Evolutionary conservation across 1,140 invertebrate genomes (phyloP), one percentile per base, ranked within the genome.

Genomic region (Wasmannia auropunctata): DNA sequence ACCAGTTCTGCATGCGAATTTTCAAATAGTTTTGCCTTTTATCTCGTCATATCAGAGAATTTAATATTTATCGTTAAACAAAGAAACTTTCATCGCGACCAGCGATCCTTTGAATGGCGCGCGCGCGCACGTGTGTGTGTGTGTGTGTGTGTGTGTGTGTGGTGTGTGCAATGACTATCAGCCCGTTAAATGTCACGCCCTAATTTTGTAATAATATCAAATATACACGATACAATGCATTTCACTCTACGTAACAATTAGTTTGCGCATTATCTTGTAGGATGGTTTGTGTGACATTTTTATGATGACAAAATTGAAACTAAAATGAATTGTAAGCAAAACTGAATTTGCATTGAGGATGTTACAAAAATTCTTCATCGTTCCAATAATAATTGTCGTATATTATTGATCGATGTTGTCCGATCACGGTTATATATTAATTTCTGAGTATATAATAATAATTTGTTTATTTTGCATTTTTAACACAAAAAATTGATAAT

Each of bases 21-120:
- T 67, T 46, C n/a, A 31, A 80, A 69, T 40, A 22, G 16, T 1
- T 22, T 69, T 56, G 8, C 16, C 58, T 69, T 80, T 80, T 69
- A 69, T 80, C 63, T 67, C 62, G n/a, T 22, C 31, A 22, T 69
- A 69, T 69, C 16, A 10, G 62, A 37, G 28, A 28, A n/a, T n/a
- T 16, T 14, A 56, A 28, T 14, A 37, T 67, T 69, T 69, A 80
- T 80, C 77, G 62, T 22, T 69, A n/a, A 54, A 69, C 77, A 80
- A 80, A 80, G 31, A n/a, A 54, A 69, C 77, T 80, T 80, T 56
- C 77, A 80, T 80, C 77, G 22, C 43, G 3, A 65, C 14, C 11
- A 49, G 40, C n/a, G 22, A 40, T 56, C 40, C 22, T 54, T 69
- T 69, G 43, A 2, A n/a, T n/a, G n/a, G n/a, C n/a, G n/a, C n/a